Base-by-base conservation (phyloP, 2,113 vertebrate species). In the Charadrius vociferus region DNA sequence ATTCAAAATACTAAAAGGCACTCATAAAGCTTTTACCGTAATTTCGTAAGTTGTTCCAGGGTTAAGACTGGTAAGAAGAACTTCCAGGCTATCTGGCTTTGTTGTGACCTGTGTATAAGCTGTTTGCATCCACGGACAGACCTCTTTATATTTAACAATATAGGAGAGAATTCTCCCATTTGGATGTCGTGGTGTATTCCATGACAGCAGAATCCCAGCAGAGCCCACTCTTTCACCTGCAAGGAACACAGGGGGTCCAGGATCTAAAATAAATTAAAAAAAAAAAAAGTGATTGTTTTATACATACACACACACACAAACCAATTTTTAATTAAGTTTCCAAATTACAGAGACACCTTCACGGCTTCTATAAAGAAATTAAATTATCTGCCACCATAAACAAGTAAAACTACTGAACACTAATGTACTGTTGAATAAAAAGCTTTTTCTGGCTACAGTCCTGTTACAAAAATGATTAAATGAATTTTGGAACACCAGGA, bases 41-140 rank as follows among this genome's bases (percentile, higher is more conserved):
- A 99, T 99, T 97, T 99, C 99, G 20, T 99, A 99, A 6, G 99
- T 99, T 73, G 99, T 99, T 94, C 99, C 99, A 68, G 99, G 99
- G 63, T 98, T 99, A 71, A 99, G 98, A 88, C 96, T 99, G 74
- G 99, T 99, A 47, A 99, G 98, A 84, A 99, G 99, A 86, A 98
- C 99, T 96, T 99, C 99, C 88, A 99, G 97, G 90, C 98, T 98
- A 24, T 99, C 99, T 62, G 99, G 96, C 66, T 95, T 98, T 86
- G 98, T 97, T 88, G 96, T 98, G 72, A 99, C 98, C 94, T 99
- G 98, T 37, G 98, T 99, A 79, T 99, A 99, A 56, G 43, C 43
- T n/a, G 98, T 63, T 93, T 99, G 98, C 23, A 98, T 98, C 94
- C 99, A 99, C 1, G 99, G 99, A 88, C 99, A 99, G 80, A 99